A percentile compares a stretch with the other conserved stretches of the same genome.
Conservation (phyloP, 2,113 vertebrate genomes). For the Myotis brandtii region DNA sequence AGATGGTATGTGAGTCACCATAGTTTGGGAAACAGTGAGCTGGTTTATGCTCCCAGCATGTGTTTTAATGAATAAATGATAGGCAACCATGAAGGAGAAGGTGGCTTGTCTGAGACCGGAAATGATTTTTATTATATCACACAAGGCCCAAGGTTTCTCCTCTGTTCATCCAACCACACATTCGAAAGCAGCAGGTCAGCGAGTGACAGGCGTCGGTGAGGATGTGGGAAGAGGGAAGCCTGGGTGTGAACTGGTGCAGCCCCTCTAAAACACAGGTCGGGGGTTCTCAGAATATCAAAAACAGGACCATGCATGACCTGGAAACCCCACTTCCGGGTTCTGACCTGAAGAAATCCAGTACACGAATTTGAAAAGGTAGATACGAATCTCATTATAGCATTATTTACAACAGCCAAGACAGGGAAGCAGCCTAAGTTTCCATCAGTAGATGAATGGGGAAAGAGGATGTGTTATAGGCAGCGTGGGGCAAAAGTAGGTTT, state of each 20-base stretch:
- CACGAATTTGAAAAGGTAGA: neutral
- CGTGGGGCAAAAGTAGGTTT: neutral
- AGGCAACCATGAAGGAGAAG: neutral
- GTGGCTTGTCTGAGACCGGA: neutral
- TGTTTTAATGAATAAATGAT: slow-evolving; percentile 47
- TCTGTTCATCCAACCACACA: neutral
- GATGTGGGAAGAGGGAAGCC: neutral
- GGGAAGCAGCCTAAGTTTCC: neutral
- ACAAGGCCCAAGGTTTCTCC: neutral
- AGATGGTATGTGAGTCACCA: neutral
- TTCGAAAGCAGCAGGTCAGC: neutral
- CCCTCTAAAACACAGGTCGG: neutral
- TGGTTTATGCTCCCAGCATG: neutral
- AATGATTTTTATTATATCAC: neutral
- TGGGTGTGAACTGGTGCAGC: neutral
- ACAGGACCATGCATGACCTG: neutral
- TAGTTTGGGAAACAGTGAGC: slow-evolving; percentile 16
- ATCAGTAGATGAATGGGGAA: neutral
- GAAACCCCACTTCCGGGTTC: neutral
- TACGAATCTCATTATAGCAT: neutral
- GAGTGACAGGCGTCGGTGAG: neutral
- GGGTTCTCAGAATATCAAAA: neutral
- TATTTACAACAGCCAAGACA: neutral
- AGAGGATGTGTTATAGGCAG: neutral
- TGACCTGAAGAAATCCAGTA: neutral